These are phyloP conservation scores for Cenopis cana DNA, from an alignment of 2,888 invertebrate species.

Conservation along the genomic window DNA sequence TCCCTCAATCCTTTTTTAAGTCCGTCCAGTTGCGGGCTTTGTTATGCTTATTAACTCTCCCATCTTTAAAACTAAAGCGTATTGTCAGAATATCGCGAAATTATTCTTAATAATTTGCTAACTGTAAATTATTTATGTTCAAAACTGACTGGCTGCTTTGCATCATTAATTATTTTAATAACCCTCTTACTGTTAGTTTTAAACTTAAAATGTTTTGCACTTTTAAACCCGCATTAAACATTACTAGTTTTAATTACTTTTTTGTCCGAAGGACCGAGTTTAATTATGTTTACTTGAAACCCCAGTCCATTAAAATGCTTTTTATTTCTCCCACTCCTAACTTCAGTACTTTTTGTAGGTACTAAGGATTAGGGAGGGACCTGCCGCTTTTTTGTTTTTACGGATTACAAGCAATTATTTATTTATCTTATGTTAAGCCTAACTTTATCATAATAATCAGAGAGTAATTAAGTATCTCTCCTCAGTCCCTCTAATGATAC, in stretches of 20 bases:
- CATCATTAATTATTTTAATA: slow-evolving; percentile 20
- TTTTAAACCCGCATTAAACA: slow-evolving; percentile 25
- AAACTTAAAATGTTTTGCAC: slow-evolving; percentile 25
- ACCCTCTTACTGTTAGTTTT: not conserved
- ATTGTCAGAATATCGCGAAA: slow-evolving; percentile 24
- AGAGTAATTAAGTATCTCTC: no score
- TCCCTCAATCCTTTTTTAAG: slow-evolving; percentile 9
- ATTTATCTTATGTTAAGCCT: not conserved
- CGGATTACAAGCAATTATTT: not conserved
- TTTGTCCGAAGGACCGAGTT: slow-evolving; percentile 6
- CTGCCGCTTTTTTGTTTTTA: not conserved
- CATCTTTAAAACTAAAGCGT: slow-evolving; percentile 34
- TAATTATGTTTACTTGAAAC: slow-evolving; percentile 10
- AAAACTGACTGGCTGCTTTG: not conserved
- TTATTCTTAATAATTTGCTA: not conserved
- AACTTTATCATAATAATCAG: no score
- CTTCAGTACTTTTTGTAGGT: not conserved
- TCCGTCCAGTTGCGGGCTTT: slow-evolving; percentile 13
- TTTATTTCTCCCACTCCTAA: slow-evolving; percentile 4
- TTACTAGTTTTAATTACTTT: slow-evolving; percentile 5
- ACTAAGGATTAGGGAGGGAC: not conserved
- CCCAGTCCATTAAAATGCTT: slow-evolving; percentile 13
- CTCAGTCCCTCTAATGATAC: no score
- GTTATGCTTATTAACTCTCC: slow-evolving; percentile 38
- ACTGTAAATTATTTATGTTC: slow-evolving; percentile 21